A percentile compares a stretch with the other conserved stretches of the same genome.
phyloP scores from a whole-genome alignment of 2,888 invertebrate genomes.

The Tetragonula carbonaria region DNA sequence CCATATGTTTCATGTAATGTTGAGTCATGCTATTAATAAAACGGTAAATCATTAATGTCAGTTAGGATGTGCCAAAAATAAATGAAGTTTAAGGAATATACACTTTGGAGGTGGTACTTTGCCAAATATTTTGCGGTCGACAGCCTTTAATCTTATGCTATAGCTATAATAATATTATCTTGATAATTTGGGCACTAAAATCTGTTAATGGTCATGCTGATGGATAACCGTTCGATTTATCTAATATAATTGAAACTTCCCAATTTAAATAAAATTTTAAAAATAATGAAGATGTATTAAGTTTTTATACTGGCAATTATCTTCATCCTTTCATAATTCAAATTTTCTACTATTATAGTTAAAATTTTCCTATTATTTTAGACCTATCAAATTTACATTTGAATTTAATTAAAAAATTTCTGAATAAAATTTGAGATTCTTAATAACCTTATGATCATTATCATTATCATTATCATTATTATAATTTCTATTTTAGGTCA shows the following conservation, averaged over 20 bases:
- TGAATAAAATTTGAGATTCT: not conserved
- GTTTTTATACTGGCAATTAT: not conserved
- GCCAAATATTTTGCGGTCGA: slow-evolving; percentile 38
- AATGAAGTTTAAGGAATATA: slow-evolving; percentile 7
- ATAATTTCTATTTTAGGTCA: not conserved
- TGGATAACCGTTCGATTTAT: not conserved
- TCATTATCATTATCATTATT: not conserved
- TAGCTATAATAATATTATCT: not conserved
- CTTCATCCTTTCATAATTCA: not conserved
- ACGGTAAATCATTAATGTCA: slow-evolving; percentile 1
- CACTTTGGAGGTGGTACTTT: slow-evolving; percentile 8
- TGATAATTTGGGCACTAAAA: not conserved
- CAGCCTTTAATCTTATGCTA: slow-evolving; percentile 11
- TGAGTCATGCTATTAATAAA: not conserved
- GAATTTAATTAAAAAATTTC: not conserved
- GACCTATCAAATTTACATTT: not conserved
- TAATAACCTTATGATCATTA: not conserved
- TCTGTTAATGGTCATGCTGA: not conserved
- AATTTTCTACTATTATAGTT: not conserved
- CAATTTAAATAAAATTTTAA: not conserved
- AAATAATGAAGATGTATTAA: slow-evolving; percentile 3
- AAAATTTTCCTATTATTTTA: not conserved
- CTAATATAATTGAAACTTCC: not conserved
- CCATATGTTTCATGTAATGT: not conserved
- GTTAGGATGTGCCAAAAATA: slow-evolving; percentile 36